Percentiles rank a stretch among this genome's conserved stretches.
Conservation (phyloP, 2,113 vertebrate genomes). For the Nicator chloris region DNA sequence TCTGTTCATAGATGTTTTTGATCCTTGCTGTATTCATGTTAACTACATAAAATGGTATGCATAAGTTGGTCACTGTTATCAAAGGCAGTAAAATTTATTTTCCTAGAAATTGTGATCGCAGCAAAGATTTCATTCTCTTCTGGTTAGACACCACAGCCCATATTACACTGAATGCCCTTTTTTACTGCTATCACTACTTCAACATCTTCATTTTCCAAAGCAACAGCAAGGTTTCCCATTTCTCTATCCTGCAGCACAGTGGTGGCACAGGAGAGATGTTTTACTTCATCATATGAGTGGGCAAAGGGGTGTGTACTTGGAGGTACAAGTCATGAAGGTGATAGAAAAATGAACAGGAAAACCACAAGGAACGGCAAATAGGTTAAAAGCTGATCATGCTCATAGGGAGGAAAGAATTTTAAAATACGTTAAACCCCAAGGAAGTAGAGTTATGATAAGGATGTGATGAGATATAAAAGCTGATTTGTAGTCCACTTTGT, state of each 20-base stretch:
- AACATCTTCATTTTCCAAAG: background rate
- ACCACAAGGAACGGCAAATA: background rate
- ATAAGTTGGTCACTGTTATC: background rate
- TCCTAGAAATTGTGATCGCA: background rate
- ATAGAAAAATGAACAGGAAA: background rate
- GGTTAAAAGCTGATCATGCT: background rate
- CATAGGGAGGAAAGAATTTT: background rate
- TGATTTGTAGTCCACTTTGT: background rate
- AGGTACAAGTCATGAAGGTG: background rate
- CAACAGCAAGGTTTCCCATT: background rate
- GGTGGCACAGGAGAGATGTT: background rate
- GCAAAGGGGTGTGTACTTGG: background rate
- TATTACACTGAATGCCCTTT: background rate
- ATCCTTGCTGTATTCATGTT: background rate
- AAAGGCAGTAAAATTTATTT: background rate
- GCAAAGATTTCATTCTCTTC: background rate
- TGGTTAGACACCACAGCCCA: background rate
- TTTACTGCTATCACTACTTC: background rate
- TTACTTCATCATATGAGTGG: background rate
- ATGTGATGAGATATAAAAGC: background rate
- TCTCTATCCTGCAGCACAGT: background rate
- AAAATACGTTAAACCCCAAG: background rate
- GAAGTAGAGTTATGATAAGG: background rate
- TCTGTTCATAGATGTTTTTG: background rate
- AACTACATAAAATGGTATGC: background rate